These are phyloP conservation scores for Cataglyphis hispanica DNA, from an alignment of 1,140 invertebrate genomes.

Conservation along the genomic window DNA sequence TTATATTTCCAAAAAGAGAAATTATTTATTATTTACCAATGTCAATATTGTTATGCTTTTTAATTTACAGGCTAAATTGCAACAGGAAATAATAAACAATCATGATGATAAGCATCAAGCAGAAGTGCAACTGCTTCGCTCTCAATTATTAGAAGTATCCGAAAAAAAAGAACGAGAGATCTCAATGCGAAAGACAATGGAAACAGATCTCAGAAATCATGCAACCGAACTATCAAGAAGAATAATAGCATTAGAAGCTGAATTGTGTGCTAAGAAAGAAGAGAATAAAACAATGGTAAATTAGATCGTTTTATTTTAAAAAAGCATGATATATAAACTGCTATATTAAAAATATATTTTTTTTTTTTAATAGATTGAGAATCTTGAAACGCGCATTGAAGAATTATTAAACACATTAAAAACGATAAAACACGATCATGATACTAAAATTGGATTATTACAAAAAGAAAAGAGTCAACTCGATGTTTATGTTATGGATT, in stretches of 20 bases:
- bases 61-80: slow-evolving; percentile 74
- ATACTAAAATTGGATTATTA: slow-evolving; percentile 59
- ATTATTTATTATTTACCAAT: not conserved
- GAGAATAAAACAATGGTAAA: slow-evolving; percentile 55
- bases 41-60: slow-evolving; percentile 34
- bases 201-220: slow-evolving; percentile 64
- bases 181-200: slow-evolving; percentile 25
- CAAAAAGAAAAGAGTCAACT: slow-evolving; percentile 67
- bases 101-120: slow-evolving; percentile 73
- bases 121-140: slow-evolving; percentile 74
- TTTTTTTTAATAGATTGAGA: slow-evolving; percentile 43
- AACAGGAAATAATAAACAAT: slow-evolving; percentile 76
- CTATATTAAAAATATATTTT: slow-evolving; percentile 41
- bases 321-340: not conserved
- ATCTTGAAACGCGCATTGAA: slow-evolving; percentile 41
- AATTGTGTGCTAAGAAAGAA: slow-evolving; percentile 59
- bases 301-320: not conserved
- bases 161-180: slow-evolving; percentile 76
- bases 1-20: slow-evolving; percentile 1
- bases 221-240: slow-evolving; percentile 46
- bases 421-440: slow-evolving; percentile 3
- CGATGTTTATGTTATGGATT: slow-evolving; percentile 44
- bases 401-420: slow-evolving; percentile 59
- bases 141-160: slow-evolving; percentile 70
- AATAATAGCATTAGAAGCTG: slow-evolving; percentile 65